These are phyloP conservation scores for Saccostrea echinata DNA, from an alignment of 1,140 invertebrate genomes.

Conservation along the genomic window DNA sequence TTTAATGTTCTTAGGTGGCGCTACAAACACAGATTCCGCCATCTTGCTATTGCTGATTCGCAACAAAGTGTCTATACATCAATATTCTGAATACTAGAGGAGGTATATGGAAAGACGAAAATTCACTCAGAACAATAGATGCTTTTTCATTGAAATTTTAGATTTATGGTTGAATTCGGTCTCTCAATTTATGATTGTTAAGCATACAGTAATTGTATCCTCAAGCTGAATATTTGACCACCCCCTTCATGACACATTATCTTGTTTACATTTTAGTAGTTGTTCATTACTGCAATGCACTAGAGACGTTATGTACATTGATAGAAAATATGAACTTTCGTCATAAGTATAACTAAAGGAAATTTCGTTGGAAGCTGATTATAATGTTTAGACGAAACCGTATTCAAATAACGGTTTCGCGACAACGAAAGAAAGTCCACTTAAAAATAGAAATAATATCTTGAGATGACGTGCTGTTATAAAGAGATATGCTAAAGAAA, in stretches of 20 bases:
- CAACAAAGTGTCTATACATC: background rate
- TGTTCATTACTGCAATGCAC: background rate
- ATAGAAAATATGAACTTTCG: no score
- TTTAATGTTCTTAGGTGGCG: conserved; percentile 21
- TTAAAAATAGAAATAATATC: no score
- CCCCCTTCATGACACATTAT: conserved; percentile 12
- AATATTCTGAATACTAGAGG: background rate
- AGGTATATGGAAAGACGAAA: background rate
- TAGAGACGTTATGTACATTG: no score
- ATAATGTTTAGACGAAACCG: no score
- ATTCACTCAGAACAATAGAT: background rate
- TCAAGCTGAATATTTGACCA: background rate
- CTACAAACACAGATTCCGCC: background rate
- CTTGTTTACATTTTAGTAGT: background rate
- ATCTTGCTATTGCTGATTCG: conserved; percentile 31
- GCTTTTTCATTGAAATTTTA: background rate
- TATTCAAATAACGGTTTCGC: no score
- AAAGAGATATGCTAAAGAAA: no score
- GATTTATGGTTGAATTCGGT: background rate
- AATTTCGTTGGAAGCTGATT: no score
- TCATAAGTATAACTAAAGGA: no score
- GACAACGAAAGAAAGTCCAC: no score
- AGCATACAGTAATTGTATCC: background rate
- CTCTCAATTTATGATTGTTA: background rate
- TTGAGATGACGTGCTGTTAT: no score